These are phyloP conservation scores for Origma solitaria DNA, from an alignment of 2,113 vertebrate genomes.

Conservation along the genomic window DNA sequence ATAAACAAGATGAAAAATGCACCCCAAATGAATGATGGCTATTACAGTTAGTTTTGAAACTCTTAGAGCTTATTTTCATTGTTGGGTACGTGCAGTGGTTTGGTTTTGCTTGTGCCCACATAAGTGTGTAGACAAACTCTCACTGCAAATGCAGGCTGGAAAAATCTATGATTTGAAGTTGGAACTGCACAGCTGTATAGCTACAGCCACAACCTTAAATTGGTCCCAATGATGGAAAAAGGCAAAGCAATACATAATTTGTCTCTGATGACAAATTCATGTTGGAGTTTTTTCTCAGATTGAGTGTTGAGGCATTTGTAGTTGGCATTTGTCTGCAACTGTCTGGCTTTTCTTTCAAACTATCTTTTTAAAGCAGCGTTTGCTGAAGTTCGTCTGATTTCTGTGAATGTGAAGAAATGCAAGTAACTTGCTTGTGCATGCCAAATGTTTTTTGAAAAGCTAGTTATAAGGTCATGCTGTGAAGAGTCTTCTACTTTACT, in stretches of 20 bases:
- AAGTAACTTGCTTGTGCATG: background rate
- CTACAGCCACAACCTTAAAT: background rate
- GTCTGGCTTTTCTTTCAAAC: background rate
- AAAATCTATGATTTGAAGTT: background rate
- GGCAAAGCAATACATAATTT: background rate
- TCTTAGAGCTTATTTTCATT: background rate
- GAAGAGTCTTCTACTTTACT: background rate
- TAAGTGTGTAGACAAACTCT: background rate
- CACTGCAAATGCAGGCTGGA: background rate
- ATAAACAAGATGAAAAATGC: background rate
- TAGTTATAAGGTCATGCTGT: background rate
- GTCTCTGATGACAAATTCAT: background rate
- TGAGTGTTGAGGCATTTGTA: background rate
- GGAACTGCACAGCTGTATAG: background rate
- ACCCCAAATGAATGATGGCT: background rate
- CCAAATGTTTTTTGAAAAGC: background rate
- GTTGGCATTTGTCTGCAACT: background rate
- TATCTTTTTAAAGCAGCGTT: background rate
- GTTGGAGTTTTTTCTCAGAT: background rate
- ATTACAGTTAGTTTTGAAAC: background rate
- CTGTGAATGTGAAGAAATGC: background rate
- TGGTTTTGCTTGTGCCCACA: background rate
- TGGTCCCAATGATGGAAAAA: background rate
- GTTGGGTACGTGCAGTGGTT: fast-evolving
- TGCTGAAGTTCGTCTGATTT: background rate